A percentile compares a stretch with the other conserved stretches of the same genome.
Evolutionary conservation across 2,113 vertebrate species (phyloP).

Genomic region (Neodon shergylaensis): DNA sequence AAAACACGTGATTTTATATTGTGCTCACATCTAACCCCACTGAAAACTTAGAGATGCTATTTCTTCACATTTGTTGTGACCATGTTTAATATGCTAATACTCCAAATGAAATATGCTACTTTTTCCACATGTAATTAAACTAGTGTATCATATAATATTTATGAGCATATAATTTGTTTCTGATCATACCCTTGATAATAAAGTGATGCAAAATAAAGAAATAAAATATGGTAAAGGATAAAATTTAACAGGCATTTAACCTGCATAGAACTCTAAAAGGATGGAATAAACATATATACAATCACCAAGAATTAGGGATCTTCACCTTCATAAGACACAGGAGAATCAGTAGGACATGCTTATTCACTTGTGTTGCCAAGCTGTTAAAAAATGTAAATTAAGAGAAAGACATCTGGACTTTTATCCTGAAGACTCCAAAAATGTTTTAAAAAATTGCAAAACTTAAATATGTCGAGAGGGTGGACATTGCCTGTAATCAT

Average conservation of each 20-base stretch:
- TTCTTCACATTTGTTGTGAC: neutral
- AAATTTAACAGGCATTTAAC: neutral
- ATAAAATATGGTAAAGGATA: neutral
- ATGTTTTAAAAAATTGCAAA: neutral
- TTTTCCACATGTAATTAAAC: neutral
- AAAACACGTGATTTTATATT: neutral
- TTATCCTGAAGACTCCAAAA: neutral
- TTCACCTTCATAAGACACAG: neutral
- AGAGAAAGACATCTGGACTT: neutral
- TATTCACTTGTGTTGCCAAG: neutral
- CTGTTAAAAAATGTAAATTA: neutral
- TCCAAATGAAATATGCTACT: neutral
- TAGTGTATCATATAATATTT: neutral
- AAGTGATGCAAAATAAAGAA: neutral
- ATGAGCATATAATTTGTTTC: slow-evolving; percentile 8
- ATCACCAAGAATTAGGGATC: too few relatives aligned
- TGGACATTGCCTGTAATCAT: neutral
- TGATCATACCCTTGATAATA: neutral
- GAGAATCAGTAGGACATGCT: too few relatives aligned
- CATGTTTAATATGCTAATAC: slow-evolving; percentile 32
- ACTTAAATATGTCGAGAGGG: neutral
- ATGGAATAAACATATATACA: neutral
- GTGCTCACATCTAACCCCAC: neutral
- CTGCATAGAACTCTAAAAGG: neutral
- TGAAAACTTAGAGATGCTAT: neutral